These are phyloP conservation scores for Exephanes ischioxanthus DNA, from an alignment of 2,888 invertebrate genomes.

Conservation along the genomic window DNA sequence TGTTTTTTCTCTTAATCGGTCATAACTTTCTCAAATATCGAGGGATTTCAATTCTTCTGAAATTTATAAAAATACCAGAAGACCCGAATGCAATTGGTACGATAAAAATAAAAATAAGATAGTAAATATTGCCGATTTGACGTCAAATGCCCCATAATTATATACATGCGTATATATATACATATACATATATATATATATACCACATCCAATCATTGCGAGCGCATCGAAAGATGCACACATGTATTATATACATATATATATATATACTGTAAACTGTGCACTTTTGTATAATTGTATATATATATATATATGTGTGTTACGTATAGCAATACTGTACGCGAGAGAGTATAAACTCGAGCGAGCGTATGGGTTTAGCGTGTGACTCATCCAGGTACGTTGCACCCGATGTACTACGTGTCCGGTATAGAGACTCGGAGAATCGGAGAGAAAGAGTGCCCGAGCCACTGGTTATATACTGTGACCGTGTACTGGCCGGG, in stretches of 20 bases:
- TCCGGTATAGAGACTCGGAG: slow-evolving; percentile 71
- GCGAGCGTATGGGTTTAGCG: slow-evolving; percentile 72
- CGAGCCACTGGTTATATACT: neutral
- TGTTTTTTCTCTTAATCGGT: too few relatives aligned
- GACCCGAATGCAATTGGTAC: too few relatives aligned
- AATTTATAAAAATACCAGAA: too few relatives aligned
- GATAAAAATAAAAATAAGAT: too few relatives aligned
- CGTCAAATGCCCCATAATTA: too few relatives aligned
- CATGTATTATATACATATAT: too few relatives aligned
- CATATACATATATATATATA: neutral
- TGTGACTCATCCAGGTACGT: slow-evolving; percentile 82
- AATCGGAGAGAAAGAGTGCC: slow-evolving; percentile 20
- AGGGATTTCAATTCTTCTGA: too few relatives aligned
- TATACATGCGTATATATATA: too few relatives aligned
- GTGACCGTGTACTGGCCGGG: slow-evolving; percentile 60
- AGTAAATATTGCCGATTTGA: too few relatives aligned
- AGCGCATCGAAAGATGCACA: too few relatives aligned
- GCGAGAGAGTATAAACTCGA: slow-evolving; percentile 57
- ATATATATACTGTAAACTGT: neutral
- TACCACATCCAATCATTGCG: too few relatives aligned
- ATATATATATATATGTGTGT: neutral
- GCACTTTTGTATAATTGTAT: neutral
- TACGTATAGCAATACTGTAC: slow-evolving; percentile 51
- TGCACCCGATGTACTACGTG: slow-evolving; percentile 78
- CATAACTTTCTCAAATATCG: too few relatives aligned